Conservation (phyloP, 1,140 invertebrate genomes). For the Panulirus ornatus region DNA sequence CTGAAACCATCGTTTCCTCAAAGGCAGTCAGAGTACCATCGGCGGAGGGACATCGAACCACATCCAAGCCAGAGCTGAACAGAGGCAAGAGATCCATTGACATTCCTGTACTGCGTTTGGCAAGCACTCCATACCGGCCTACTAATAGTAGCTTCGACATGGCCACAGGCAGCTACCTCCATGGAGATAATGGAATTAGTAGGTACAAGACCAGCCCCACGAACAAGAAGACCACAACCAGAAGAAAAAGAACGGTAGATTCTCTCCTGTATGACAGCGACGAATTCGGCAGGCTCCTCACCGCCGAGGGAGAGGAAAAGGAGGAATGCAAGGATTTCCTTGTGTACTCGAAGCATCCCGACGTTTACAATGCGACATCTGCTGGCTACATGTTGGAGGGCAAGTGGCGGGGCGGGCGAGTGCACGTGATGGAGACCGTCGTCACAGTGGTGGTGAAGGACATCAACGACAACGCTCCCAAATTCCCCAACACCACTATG, state of each 20-base stretch:
- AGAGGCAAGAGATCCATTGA: no score
- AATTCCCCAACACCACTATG: neutral
- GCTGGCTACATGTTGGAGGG: neutral
- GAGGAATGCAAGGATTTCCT: neutral
- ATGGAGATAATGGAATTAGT: no score
- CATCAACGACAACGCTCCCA: conserved; percentile 8
- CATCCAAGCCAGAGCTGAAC: no score
- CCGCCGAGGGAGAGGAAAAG: neutral
- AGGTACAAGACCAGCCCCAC: no score
- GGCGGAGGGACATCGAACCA: no score
- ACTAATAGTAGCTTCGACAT: no score
- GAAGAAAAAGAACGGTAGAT: neutral
- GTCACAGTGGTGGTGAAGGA: conserved; percentile 14
- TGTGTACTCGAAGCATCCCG: neutral
- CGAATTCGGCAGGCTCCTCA: neutral
- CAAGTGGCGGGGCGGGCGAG: neutral
- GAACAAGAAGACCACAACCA: no score
- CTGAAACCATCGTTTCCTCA: no score
- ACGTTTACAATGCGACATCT: neutral
- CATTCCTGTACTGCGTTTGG: no score
- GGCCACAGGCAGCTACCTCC: no score
- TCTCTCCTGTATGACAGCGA: neutral
- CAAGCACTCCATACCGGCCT: no score
- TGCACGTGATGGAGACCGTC: neutral
- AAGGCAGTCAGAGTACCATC: no score